phyloP scores from a whole-genome alignment of 2,888 invertebrate species.

The Lamproptera curius region DNA sequence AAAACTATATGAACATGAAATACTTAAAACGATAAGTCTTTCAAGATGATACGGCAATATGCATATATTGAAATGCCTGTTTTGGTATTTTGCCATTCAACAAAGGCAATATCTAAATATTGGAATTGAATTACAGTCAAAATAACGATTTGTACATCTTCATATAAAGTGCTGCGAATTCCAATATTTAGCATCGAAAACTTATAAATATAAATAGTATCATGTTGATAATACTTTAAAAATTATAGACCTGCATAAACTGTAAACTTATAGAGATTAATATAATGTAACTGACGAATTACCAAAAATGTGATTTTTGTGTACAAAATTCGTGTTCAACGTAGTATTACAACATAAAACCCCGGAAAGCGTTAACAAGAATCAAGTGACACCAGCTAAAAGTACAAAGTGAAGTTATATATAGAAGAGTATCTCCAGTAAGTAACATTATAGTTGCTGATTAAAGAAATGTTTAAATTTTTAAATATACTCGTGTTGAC shows the following conservation, averaged over 20 bases:
- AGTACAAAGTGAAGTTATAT: conserved; percentile 50
- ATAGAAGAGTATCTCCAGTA: background rate
- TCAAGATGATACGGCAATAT: conserved; percentile 72
- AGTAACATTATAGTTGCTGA: conserved; percentile 57
- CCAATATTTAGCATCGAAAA: conserved; percentile 68
- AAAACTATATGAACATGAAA: conserved; percentile 77
- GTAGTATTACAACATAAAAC: conserved; percentile 67
- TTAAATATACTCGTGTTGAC: conserved; percentile 67
- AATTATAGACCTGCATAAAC: conserved; percentile 40
- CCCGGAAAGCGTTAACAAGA: conserved; percentile 68
- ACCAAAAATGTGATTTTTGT: conserved; percentile 23
- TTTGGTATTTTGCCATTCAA: conserved; percentile 55
- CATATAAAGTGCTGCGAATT: conserved; percentile 61
- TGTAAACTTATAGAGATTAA: conserved; percentile 41
- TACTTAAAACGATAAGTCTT: conserved; percentile 76
- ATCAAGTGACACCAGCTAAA: conserved; percentile 75
- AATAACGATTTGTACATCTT: conserved; percentile 73
- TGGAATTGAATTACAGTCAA: conserved; percentile 70
- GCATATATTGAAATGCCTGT: conserved; percentile 64
- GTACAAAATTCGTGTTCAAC: conserved; percentile 59
- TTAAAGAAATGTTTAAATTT: conserved; percentile 43
- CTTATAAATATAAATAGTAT: conserved; percentile 40
- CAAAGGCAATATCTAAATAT: conserved; percentile 61
- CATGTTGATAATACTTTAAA: conserved; percentile 50
- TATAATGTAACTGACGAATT: background rate